Base-by-base conservation (phyloP, 2,888 invertebrate species). In the Dryocosmus kuriphilus region DNA sequence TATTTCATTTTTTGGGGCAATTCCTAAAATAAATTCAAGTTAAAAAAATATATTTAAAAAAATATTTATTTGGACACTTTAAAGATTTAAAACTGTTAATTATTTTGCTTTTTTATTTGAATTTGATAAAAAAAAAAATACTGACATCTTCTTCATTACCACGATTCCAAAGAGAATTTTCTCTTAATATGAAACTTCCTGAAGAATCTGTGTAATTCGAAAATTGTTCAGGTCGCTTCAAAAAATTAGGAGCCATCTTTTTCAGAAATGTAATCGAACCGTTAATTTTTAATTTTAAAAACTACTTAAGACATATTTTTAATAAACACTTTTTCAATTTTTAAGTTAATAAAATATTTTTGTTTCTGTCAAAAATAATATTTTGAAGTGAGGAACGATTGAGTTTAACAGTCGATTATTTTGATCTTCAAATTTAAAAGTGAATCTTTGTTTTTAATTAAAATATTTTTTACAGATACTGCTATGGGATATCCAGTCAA, bases 401-500 rank as follows among this genome's bases (percentile, higher is more conserved):
- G 16, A 60, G 8, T 22, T 55, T 55, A 16, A 60, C 14, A 60
- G 14, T 60, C 60, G 4, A 27, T 27, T 27, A 27, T 27, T 60
- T 60, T 27, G 5, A 27, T 60, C 16, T 19, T 51, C 1, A 22
- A 55, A 9, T 51, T 9, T 5, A 41, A 9, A 11, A 22, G 2
- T 55, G 0, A n/a, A n/a, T 46, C 6, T 16, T 46, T 46, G 2
- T n/a, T n/a, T n/a, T n/a, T 7, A 19, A 8, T 46, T 51, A 5
- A 55, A 55, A 22, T 55, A 22, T 27, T 27, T 27, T 22, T 88
- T 86, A 5, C 85, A 92, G 92, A 90, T 32, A 92, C 90, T 67
- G 90, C 92, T 1, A 92, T 92, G 92, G 92, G 92, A 1, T 90
- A 89, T 77, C 87, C 89, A 1, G 82, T 92, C 1, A 89, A 92